Evolutionary conservation across 2,797 vertebrate species (phyloP).

Genomic region (Tragopan temminckii): DNA sequence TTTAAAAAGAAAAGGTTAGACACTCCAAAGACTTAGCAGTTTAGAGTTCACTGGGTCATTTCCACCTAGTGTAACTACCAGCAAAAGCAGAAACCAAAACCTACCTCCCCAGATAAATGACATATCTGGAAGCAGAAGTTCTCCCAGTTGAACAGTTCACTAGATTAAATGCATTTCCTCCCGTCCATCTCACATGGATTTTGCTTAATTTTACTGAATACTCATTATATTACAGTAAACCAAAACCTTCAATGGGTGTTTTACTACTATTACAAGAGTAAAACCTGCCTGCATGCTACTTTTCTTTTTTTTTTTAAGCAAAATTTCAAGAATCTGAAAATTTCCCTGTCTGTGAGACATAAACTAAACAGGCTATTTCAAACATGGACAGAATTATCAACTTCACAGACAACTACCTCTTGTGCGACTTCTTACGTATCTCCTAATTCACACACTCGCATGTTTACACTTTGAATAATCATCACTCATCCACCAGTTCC

Average conservation of each 20-base stretch:
- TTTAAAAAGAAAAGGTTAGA: constrained; percentile 61
- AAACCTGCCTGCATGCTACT: background rate
- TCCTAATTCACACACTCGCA: background rate
- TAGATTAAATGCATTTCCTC: background rate
- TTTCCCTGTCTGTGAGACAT: background rate
- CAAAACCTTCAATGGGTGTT: background rate
- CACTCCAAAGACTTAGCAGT: constrained; percentile 2
- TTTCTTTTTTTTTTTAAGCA: background rate
- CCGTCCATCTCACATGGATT: background rate
- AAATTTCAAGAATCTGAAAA: constrained; percentile 28
- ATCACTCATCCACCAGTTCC: background rate
- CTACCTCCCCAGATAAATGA: background rate
- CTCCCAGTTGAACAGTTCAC: background rate
- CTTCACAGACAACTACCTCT: background rate
- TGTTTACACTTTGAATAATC: background rate
- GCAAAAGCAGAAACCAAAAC: background rate
- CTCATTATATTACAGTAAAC: background rate
- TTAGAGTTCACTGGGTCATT: constrained; percentile 57
- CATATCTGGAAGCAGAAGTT: background rate
- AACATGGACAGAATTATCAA: background rate
- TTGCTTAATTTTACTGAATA: background rate
- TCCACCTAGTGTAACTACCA: background rate
- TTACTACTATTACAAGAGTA: background rate
- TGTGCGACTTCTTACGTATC: background rate
- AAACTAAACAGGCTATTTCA: background rate